Percentiles rank a stretch among this genome's conserved stretches.
Evolutionary conservation across 2,888 invertebrate species (phyloP).

Genomic region (Hypomecis punctinalis): DNA sequence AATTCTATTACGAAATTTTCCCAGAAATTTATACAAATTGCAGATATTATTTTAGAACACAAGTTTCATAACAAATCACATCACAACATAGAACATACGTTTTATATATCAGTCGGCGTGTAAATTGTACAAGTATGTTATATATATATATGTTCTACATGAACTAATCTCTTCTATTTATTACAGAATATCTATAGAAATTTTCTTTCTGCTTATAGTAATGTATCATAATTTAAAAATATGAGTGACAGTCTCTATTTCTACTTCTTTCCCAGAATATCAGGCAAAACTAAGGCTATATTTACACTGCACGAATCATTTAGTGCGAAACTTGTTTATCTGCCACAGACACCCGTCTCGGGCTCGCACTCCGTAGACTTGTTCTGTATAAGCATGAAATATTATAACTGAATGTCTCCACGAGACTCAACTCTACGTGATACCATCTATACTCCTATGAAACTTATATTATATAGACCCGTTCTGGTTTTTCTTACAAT

Average conservation of each 20-base stretch:
- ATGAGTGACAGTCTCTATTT: background rate
- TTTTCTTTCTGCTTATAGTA: no score
- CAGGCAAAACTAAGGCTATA: background rate
- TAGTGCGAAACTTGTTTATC: constrained; percentile 59
- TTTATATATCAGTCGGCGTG: no score
- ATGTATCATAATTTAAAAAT: background rate
- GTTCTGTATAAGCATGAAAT: constrained; percentile 73
- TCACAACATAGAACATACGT: no score
- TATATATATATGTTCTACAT: no score
- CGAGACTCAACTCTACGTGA: constrained; percentile 33
- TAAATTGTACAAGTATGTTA: no score
- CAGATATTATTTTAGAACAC: no score
- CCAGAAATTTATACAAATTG: no score
- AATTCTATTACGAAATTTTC: no score
- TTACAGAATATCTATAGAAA: no score
- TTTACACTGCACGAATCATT: constrained; percentile 31
- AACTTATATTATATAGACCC: background rate
- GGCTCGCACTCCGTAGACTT: constrained; percentile 46
- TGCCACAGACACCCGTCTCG: constrained; percentile 59
- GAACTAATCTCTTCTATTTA: no score
- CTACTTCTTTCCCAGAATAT: background rate
- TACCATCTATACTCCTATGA: constrained; percentile 9
- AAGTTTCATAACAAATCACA: no score
- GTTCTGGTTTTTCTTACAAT: no score
- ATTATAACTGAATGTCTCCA: constrained; percentile 53